A percentile compares a stretch with the other conserved stretches of the same genome.
Evolutionary conservation across 64 coral and sea anemone genomes (phyloP).

Genomic region (Porites lutea): DNA sequence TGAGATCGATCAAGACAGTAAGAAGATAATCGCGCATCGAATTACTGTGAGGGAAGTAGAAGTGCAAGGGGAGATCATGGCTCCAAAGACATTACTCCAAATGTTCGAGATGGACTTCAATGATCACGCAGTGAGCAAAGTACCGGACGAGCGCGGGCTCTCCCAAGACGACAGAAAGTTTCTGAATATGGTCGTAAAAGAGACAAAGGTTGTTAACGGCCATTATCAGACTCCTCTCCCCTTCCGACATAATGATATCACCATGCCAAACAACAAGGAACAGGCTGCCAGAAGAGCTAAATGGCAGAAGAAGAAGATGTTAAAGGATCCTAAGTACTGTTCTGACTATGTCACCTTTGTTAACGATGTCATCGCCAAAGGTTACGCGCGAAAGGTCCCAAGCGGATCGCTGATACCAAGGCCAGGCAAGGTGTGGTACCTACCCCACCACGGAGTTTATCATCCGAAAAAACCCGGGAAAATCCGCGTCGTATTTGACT

Average conservation of each 20-base stretch:
- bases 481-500: conserved; percentile 38
- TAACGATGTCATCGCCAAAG: conserved; percentile 25
- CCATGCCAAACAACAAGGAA: conserved; percentile 38
- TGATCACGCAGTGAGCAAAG: not conserved
- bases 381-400: conserved; percentile 24
- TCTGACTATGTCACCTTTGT: conserved; percentile 12
- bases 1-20: not conserved
- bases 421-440: conserved; percentile 28
- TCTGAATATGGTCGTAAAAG: conserved; percentile 19
- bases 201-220: conserved; percentile 39
- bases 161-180: conserved; percentile 52
- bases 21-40: not conserved
- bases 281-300: conserved; percentile 39
- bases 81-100: conserved; percentile 22
- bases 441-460: conserved; percentile 31
- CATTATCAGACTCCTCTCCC: conserved; percentile 58
- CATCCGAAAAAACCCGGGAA: conserved; percentile 1
- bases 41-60: conserved; percentile 66
- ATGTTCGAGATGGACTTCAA: conserved; percentile 69
- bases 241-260: conserved; percentile 40
- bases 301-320: conserved; percentile 45
- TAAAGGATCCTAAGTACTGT: conserved; percentile 1
- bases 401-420: not conserved
- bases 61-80: conserved; percentile 33
- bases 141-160: not conserved